phyloP scores from a whole-genome alignment of 2,797 vertebrate genomes.

The Siniperca scherzeri region DNA sequence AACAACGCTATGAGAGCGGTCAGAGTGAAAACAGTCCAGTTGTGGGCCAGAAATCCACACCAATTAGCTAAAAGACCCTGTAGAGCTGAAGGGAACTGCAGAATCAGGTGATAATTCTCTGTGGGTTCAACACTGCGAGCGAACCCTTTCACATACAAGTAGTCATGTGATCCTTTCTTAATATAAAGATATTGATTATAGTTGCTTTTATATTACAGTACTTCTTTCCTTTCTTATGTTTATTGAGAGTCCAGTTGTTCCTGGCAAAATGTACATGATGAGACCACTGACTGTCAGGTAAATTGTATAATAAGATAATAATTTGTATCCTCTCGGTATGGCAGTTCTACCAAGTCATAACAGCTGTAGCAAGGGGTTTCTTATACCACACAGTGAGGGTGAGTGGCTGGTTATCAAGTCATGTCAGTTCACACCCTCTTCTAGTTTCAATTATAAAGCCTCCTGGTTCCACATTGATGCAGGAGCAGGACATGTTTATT shows the following conservation, averaged over 20 bases:
- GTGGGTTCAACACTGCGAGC: no score
- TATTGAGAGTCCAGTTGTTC: neutral
- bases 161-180: no score
- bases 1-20: no score
- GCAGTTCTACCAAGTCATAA: neutral
- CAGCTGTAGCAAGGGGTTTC: neutral
- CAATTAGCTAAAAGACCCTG: no score
- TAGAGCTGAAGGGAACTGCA: no score
- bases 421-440: neutral
- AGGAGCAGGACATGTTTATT: constrained; percentile 5
- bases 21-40: no score
- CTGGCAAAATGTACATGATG: neutral
- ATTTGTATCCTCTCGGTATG: neutral
- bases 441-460: constrained; percentile 8
- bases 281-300: neutral
- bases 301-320: neutral
- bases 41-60: no score
- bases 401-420: neutral
- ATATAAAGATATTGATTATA: no score
- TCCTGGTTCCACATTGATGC: constrained; percentile 1
- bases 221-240: neutral
- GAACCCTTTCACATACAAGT: no score
- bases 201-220: no score
- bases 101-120: no score
- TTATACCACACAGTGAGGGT: neutral